Conservation (phyloP, 2,113 vertebrate genomes). For the Bubo blakistoni region DNA sequence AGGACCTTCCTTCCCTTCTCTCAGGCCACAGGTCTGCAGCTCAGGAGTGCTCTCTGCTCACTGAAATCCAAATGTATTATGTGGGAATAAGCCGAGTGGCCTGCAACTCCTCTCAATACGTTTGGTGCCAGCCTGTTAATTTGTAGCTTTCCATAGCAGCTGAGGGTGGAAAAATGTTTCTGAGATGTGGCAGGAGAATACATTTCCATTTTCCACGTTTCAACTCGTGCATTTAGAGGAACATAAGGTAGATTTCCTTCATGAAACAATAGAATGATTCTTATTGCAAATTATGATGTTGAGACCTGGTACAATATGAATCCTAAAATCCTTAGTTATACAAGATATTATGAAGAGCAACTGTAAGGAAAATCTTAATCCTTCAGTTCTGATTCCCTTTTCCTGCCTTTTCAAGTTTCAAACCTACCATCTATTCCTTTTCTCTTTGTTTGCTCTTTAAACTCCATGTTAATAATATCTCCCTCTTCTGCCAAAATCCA, state of each 20-base stretch:
- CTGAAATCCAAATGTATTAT: no score
- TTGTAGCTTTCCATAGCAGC: not conserved
- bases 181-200: not conserved
- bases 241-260: not conserved
- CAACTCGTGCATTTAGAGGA: not conserved
- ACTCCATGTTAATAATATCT: not conserved
- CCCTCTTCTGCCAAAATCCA: not conserved
- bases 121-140: not conserved
- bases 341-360: not conserved
- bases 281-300: not conserved
- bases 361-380: not conserved
- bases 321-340: not conserved
- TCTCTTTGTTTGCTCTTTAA: not conserved
- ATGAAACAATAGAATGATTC: not conserved
- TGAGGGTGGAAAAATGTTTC: not conserved
- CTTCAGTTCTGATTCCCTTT: not conserved
- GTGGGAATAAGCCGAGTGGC: not conserved
- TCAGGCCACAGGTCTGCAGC: not conserved
- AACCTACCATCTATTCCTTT: not conserved
- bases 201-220: not conserved
- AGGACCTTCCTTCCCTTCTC: not conserved
- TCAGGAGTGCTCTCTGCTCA: not conserved
- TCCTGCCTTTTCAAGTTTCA: not conserved
- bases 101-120: not conserved
- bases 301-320: not conserved